phyloP scores from a whole-genome alignment of 2,797 vertebrate species.

The Channa striata region DNA sequence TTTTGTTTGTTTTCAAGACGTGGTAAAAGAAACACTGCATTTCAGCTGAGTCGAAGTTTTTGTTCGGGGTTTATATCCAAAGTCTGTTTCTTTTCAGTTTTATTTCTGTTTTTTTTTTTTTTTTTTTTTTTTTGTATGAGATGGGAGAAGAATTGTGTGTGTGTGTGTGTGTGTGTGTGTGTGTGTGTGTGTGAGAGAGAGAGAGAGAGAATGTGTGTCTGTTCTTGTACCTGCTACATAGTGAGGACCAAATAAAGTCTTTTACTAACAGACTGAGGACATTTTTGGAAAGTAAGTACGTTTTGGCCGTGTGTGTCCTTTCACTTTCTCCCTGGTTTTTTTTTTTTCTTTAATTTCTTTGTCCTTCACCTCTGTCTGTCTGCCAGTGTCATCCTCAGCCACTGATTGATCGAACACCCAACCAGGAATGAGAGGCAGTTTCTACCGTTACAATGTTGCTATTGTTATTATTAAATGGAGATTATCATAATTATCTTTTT shows the following conservation, averaged over 20 bases:
- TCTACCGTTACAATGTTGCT: constrained; percentile 78
- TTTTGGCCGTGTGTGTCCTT: constrained; percentile 9
- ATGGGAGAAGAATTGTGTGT: constrained; percentile 27
- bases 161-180: too few species aligned
- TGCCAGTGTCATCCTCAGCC: constrained; percentile 84
- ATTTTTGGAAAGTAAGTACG: background rate
- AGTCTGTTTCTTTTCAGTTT: constrained; percentile 51
- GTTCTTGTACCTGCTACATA: background rate
- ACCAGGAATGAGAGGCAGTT: constrained; percentile 88
- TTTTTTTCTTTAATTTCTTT: constrained; percentile 2
- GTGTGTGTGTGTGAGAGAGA: too few species aligned
- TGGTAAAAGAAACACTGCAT: constrained; percentile 58
- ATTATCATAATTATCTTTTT: constrained; percentile 80
- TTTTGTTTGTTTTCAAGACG: constrained; percentile 22
- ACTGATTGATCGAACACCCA: constrained; percentile 81
- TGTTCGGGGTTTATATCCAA: constrained; percentile 41
- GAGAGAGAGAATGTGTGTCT: too few species aligned
- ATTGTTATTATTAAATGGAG: constrained; percentile 79
- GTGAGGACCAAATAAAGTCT: too few species aligned
- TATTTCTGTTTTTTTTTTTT: constrained; percentile 58
- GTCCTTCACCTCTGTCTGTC: constrained; percentile 35
- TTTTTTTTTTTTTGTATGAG: constrained; percentile 44
- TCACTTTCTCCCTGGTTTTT: constrained; percentile 11
- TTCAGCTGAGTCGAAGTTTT: constrained; percentile 60
- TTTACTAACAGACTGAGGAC: too few species aligned